These are phyloP conservation scores for Gracilinanus agilis DNA, from an alignment of 2,113 vertebrate species.

Conservation along the genomic window DNA sequence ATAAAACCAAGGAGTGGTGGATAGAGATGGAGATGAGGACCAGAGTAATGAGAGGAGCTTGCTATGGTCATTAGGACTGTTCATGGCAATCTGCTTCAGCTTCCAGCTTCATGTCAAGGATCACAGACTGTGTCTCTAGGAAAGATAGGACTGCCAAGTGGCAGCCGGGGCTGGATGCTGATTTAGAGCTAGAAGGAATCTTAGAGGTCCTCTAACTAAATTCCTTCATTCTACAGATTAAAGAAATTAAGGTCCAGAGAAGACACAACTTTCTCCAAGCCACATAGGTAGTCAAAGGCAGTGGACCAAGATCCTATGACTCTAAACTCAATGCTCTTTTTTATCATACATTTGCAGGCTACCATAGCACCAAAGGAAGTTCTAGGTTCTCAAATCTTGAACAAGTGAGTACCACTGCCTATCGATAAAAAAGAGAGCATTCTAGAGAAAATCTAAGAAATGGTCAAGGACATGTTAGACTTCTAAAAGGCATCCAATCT, in stretches of 20 bases:
- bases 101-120: no score
- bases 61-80: no score
- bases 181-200: background rate
- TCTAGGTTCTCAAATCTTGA: background rate
- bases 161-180: background rate
- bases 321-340: background rate
- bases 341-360: background rate
- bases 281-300: background rate
- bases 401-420: background rate
- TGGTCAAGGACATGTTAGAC: background rate
- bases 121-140: background rate
- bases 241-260: background rate
- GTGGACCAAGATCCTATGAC: background rate
- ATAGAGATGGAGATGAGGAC: no score
- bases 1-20: no score
- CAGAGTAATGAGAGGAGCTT: no score
- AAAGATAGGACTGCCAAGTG: background rate
- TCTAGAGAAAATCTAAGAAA: background rate
- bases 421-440: background rate
- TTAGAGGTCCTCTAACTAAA: background rate
- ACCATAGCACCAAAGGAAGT: background rate
- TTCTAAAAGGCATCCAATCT: background rate
- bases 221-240: background rate
- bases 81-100: no score
- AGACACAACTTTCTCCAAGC: background rate